Base-by-base conservation (phyloP, 2,797 vertebrate genomes). In the Ammospiza maritima region DNA sequence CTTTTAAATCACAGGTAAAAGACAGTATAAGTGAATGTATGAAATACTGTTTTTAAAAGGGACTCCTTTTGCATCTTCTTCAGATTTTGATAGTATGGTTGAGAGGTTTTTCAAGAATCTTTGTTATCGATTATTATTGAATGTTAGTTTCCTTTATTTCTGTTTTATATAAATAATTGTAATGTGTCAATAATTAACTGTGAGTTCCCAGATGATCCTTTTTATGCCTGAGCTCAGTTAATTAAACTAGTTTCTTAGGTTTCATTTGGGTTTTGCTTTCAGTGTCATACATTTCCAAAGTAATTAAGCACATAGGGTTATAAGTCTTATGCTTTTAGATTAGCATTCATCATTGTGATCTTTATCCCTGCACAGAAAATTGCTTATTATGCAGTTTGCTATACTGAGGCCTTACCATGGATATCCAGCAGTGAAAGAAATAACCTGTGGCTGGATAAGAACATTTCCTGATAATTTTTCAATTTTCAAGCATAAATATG, bases 1-100 rank as follows among this genome's bases (percentile, higher is more conserved):
- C 98, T 96, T 99, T 98, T 97, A 99, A 98, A 97, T 98, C 98
- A 30, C 98, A 99, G 99, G 99, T 99, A 98, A 97, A 96, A 90
- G 71, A 84, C 42, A 50, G 45, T 95, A 78, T 72, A 47, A 95
- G 85, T 87, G 29, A 96, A 84, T 90, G 38, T 86, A 57, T 80
- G 42, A 92, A 95, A 65, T 62, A 54, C 83, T 58, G 70, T 45
- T 87, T 83, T 73, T 87, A 65, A 88, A 93, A 73, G 26, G 51
- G 38, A 60, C 27, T 78, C 2, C 42, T 72, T 88, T 93, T 61
- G 11, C n/a, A 32, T 74, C 19, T 88, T 56, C 73, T 92, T 51
- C 5, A 23, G 50, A 76, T 83, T 83, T 32, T 34, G 26, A 47
- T 83, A 71, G 34, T 47, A 58, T 45, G 85, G 23, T 78, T 93